Base-by-base conservation (phyloP, 35 echinoderm and acorn worm species). In the Anneissia japonica region DNA sequence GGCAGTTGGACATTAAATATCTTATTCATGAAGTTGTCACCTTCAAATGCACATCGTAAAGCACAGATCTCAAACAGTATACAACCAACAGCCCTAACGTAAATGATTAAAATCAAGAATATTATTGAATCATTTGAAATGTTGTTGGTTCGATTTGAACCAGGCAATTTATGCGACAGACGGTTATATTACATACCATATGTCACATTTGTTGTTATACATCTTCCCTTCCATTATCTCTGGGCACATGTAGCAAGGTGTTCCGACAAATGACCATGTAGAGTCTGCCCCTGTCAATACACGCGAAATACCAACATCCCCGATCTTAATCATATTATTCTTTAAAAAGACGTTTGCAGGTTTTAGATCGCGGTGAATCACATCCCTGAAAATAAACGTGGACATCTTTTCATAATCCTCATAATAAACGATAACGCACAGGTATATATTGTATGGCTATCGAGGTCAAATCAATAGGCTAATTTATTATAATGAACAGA, bases 251-350 rank as follows among this genome's bases (percentile, higher is more conserved):
- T 97, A 97, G 75, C 93, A 97, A 4, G 95, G 95, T 28, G 95
- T 97, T n/a, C 91, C 91, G 28, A 92, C 94, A 84, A 99, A 99
- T 6, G 95, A 91, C 34, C 96, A 94, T 7, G 96, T 92, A 92
- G 91, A 94, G 82, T 99, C 96, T 34, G 96, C 94, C 0, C 96
- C 96, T 92, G 94, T 99, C 75, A 99, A 38, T 30, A 99, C 96
- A 17, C 96, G 51, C 36, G 96, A 99, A 39, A 99, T 99, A 3
- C 96, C 96, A 94, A 99, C 91, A 83, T 94, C 96, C 39, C 96
- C 95, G 73, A 99, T 99, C 89, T 99, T 99, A 36, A 93, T 90
- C 96, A 99, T 99, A 77, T 99, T 99, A 31, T 89, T 99, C 82
- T 99, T 99, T 16, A 99, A 83, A 77, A 94, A 99, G 34, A 99